Evolutionary conservation across 2,113 vertebrate species (phyloP).

Genomic region (Gorsachius goisagi): DNA sequence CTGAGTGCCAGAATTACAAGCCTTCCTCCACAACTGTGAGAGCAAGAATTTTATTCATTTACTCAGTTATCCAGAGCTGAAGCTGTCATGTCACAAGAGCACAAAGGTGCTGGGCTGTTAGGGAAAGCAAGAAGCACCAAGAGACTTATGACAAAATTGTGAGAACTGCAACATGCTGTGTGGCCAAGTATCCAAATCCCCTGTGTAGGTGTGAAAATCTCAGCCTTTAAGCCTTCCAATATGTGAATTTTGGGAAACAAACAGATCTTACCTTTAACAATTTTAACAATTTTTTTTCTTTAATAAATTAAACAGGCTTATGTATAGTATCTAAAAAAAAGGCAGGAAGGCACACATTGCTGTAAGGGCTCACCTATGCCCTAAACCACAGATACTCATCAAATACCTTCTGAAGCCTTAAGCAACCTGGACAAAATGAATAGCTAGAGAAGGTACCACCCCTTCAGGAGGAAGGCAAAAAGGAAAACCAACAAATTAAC

Average conservation of each 20-base stretch:
- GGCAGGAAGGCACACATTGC: background rate
- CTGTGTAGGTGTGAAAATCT: constrained; percentile 2
- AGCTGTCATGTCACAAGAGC: background rate
- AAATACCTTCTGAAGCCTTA: background rate
- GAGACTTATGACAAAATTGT: background rate
- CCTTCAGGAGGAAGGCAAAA: background rate
- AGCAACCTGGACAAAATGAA: background rate
- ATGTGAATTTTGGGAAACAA: constrained; percentile 33
- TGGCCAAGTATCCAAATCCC: background rate
- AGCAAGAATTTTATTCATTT: background rate
- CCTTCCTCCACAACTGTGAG: background rate
- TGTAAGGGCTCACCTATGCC: background rate
- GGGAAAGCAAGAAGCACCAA: constrained; percentile 32
- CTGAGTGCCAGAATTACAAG: background rate
- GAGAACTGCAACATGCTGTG: background rate
- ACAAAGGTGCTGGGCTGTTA: constrained; percentile 1
- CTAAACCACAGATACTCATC: background rate
- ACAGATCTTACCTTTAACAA: constrained; percentile 28
- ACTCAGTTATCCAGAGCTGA: background rate
- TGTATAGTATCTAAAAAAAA: background rate
- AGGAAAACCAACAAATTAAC: background rate
- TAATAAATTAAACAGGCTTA: background rate
- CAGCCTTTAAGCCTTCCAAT: constrained; percentile 4
- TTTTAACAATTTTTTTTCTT: background rate
- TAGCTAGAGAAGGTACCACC: background rate